Percentiles rank a stretch among this genome's conserved stretches.
These are phyloP conservation scores for Sebastes variabilis DNA, from an alignment of 2,797 vertebrate genomes.

Conservation along the genomic window DNA sequence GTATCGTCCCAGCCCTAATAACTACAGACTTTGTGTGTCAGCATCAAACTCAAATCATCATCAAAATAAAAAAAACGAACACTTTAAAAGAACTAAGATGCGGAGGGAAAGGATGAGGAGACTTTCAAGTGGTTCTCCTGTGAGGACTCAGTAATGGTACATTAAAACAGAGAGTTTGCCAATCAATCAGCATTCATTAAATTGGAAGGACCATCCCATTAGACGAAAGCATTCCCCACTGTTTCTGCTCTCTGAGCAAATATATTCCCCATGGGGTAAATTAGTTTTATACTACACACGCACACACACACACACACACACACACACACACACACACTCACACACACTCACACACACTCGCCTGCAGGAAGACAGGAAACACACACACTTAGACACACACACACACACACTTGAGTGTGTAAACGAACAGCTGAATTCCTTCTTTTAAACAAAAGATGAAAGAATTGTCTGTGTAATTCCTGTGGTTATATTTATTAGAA, in stretches of 20 bases:
- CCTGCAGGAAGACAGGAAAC: not conserved
- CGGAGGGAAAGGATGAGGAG: not conserved
- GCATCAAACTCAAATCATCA: constrained; percentile 1
- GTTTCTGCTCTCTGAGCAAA: constrained; percentile 52
- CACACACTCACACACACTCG: not conserved
- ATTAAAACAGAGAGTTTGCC: constrained; percentile 51
- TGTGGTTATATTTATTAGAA: not conserved
- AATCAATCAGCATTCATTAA: constrained; percentile 66
- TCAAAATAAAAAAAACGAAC: not conserved
- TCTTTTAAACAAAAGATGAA: not conserved
- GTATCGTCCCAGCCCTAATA: too few relatives aligned
- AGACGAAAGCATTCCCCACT: constrained; percentile 33
- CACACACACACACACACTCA: not conserved
- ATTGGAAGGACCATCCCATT: constrained; percentile 57
- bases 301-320: not conserved
- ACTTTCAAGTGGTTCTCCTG: constrained; percentile 29
- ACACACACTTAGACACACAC: not conserved
- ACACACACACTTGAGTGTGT: not conserved
- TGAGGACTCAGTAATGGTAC: constrained; percentile 40
- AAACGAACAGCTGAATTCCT: not conserved
- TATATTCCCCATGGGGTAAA: constrained; percentile 57
- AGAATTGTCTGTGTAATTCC: not conserved
- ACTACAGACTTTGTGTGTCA: not conserved
- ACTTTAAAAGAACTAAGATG: constrained; percentile 14
- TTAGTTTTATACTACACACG: constrained; percentile 37